Percentiles rank a stretch among this genome's conserved stretches.
These are phyloP conservation scores for Osedax frankpressi DNA, from an alignment of 2,888 invertebrate species.

Conservation along the genomic window DNA sequence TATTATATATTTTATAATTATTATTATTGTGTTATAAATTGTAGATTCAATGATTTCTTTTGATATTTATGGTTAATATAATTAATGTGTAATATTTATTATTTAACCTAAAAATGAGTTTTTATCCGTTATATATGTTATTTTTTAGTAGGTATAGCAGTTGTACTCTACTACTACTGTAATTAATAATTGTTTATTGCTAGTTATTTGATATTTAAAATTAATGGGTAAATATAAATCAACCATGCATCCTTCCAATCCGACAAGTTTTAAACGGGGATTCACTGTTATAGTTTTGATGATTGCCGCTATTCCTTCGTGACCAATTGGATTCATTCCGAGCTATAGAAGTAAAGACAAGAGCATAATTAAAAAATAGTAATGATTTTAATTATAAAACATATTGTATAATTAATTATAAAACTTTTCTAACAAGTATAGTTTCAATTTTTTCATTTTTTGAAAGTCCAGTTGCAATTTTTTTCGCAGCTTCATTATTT, in stretches of 20 bases:
- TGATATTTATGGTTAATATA: no score
- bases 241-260: slow-evolving; percentile 34
- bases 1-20: no score
- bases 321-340: slow-evolving; percentile 37
- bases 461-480: slow-evolving; percentile 31
- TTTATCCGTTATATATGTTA: no score
- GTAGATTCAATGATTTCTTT: no score
- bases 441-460: slow-evolving; percentile 38
- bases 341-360: slow-evolving; percentile 28
- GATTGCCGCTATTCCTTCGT: slow-evolving; percentile 34
- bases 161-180: no score
- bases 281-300: slow-evolving; percentile 32
- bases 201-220: no score
- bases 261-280: slow-evolving; percentile 31
- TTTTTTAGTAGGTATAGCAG: no score
- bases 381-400: not conserved
- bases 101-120: no score
- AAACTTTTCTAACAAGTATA: slow-evolving; percentile 33
- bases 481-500: slow-evolving; percentile 31
- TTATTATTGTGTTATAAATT: no score
- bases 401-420: not conserved
- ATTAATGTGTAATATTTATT: no score
- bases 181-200: no score
- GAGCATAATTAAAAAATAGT: not conserved
- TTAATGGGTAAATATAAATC: no score